Percentiles rank a stretch among this genome's conserved stretches.
phyloP scores from a whole-genome alignment of 2,797 vertebrate species.

The Danio aesculapii region DNA sequence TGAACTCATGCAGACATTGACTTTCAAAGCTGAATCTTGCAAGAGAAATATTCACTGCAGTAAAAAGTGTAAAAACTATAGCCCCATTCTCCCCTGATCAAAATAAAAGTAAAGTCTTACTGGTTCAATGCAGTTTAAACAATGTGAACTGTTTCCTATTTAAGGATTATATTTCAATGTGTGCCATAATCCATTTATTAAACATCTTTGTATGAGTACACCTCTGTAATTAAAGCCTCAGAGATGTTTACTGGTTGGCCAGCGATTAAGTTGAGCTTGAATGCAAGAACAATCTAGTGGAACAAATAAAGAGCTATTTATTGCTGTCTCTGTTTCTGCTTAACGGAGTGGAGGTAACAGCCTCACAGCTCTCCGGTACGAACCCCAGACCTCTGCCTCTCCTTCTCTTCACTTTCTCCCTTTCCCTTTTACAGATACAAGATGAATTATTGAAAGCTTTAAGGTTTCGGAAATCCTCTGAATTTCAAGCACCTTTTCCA shows the following conservation, averaged over 20 bases:
- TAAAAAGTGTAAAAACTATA: not conserved
- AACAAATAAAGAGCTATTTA: constrained; percentile 58
- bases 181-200: constrained; percentile 43
- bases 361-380: constrained; percentile 52
- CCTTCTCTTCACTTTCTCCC: not conserved
- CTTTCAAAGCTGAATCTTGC: not conserved
- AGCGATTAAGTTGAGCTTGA: constrained; percentile 47
- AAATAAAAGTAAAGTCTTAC: not conserved
- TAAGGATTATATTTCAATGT: constrained; percentile 17
- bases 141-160: constrained; percentile 28
- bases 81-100: not conserved
- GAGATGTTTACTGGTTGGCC: constrained; percentile 44
- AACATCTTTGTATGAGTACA: constrained; percentile 27
- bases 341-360: constrained; percentile 59
- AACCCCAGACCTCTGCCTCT: constrained; percentile 31
- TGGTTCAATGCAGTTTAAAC: not conserved
- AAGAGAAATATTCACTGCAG: not conserved
- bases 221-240: constrained; percentile 59
- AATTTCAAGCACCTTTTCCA: constrained; percentile 66
- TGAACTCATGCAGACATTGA: not conserved
- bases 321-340: constrained; percentile 60
- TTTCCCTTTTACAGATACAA: constrained; percentile 58
- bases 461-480: constrained; percentile 65
- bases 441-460: constrained; percentile 67
- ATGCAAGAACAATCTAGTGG: constrained; percentile 49